Conservation (phyloP, 2,797 vertebrate species). For the Decapterus maruadsi region DNA sequence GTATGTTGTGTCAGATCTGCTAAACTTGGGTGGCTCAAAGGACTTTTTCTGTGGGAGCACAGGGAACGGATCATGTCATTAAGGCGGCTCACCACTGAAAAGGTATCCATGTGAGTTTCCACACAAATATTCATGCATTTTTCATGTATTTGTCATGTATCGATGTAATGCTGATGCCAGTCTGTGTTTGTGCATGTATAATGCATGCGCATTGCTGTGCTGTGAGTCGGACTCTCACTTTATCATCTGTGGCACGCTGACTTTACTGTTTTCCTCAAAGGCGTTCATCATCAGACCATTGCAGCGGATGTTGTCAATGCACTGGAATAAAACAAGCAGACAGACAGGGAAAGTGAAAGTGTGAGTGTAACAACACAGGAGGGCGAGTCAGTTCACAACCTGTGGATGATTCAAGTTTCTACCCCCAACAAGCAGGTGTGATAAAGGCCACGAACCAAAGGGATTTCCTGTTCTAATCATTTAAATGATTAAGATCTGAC, state of each 20-base stretch:
- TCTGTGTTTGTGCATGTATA: slow-evolving; percentile 34
- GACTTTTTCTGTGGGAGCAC: not conserved
- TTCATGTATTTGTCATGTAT: slow-evolving; percentile 17
- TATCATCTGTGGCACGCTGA: slow-evolving; percentile 98
- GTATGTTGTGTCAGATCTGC: not conserved
- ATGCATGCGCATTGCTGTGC: slow-evolving; percentile 7
- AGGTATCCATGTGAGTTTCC: not conserved
- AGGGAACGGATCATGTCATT: not conserved
- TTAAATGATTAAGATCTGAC: not conserved
- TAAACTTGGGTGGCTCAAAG: not conserved
- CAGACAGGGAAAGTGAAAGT: slow-evolving; percentile 9
- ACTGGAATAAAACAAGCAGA: slow-evolving; percentile 81
- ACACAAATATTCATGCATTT: slow-evolving; percentile 2
- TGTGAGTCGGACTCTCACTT: slow-evolving; percentile 86
- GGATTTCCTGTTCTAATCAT: not conserved
- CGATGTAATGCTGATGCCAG: not conserved
- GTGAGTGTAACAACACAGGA: slow-evolving; percentile 10
- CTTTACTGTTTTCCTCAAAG: slow-evolving; percentile 98
- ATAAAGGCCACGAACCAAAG: not conserved
- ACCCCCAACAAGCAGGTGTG: not conserved
- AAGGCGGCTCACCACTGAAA: not conserved
- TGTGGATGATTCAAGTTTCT: not conserved
- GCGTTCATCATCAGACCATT: slow-evolving; percentile 99
- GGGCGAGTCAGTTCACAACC: slow-evolving; percentile 22
- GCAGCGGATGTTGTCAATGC: slow-evolving; percentile 98